Base-by-base conservation (phyloP, 2,888 invertebrate genomes). In the Erebia palarica region DNA sequence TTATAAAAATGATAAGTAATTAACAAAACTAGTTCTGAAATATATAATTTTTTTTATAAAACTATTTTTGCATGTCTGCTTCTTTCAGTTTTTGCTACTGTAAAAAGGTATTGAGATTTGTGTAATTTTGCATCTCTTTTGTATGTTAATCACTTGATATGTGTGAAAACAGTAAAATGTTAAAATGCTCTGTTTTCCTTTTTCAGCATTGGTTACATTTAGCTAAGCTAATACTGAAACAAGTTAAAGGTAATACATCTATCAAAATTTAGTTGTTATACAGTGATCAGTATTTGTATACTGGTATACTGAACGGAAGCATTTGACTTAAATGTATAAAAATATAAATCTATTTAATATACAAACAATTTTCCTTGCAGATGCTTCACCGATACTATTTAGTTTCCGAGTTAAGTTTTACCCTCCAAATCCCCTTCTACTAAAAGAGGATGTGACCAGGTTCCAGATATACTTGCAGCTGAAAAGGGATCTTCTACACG, bases 401-500 rank as follows among this genome's bases (percentile, higher is more conserved):
- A 98, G 98, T 91, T 98, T 99, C 90, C 97, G 99, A 75, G 98
- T 99, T 76, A 99, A 99, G 94, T 99, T 98, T 91, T 99, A 99
- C 89, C 99, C 99, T 16, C 97, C 97, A 71, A 98, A 99, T 92
- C 99, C 99, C 16, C 95, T 97, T 87, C 95, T 97, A 69, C 94
- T 99, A 77, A 98, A 97, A 88, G 99, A 99, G 87, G 97, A 99
- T 89, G 96, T 98, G 75, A 98, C 99, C 76, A 95, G 98, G 82
- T 99, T 99, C 91, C 98, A 99, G 91, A 95, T 98, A 83, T 98
- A 97, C 88, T 94, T 98, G 78, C 99, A 99, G 88, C 91, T 99
- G 77, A 97, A 98, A 89, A 94, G 99, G 82, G 99, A 99, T 91
- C 94, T 99, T 75, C 95, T 98, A 63, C 99, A 99, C 92, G 99